Percentiles rank a stretch among this genome's conserved stretches.
phyloP scores from a whole-genome alignment of 2,113 vertebrate genomes.

The Nycticebus coucang region DNA sequence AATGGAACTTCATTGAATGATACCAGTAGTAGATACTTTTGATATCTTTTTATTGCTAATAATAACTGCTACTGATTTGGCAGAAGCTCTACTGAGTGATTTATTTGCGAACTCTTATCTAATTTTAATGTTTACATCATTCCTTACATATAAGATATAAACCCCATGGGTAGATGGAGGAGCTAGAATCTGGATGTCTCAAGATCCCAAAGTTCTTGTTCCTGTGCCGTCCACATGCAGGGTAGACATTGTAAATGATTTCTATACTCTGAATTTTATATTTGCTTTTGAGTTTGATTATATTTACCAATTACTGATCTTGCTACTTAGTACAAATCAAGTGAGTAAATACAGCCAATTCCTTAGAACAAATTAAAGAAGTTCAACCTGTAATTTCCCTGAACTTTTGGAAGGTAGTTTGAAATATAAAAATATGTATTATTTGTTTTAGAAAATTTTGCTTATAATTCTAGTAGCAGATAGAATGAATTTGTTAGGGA shows the following conservation, averaged over 20 bases:
- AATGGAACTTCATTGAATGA: not conserved
- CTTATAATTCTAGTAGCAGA: slow-evolving; percentile 1
- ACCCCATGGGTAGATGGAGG: not conserved
- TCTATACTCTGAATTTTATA: not conserved
- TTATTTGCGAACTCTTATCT: not conserved
- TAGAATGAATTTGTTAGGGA: not conserved
- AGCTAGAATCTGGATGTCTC: not conserved
- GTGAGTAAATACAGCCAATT: not conserved
- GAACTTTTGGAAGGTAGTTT: not conserved
- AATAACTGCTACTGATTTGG: not conserved
- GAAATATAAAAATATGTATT: not conserved
- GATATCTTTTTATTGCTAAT: not conserved
- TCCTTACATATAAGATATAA: not conserved
- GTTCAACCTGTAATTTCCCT: not conserved
- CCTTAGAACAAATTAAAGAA: not conserved
- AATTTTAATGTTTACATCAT: not conserved
- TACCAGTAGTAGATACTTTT: not conserved
- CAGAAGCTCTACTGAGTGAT: not conserved
- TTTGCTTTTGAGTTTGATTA: not conserved
- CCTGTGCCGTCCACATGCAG: not conserved
- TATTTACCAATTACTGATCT: not conserved
- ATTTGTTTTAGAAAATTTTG: not conserved
- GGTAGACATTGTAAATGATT: not conserved
- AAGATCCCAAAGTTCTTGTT: not conserved
- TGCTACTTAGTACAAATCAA: slow-evolving; percentile 11